These are phyloP conservation scores for Acronicta psi DNA, from an alignment of 2,888 invertebrate genomes.

Conservation along the genomic window DNA sequence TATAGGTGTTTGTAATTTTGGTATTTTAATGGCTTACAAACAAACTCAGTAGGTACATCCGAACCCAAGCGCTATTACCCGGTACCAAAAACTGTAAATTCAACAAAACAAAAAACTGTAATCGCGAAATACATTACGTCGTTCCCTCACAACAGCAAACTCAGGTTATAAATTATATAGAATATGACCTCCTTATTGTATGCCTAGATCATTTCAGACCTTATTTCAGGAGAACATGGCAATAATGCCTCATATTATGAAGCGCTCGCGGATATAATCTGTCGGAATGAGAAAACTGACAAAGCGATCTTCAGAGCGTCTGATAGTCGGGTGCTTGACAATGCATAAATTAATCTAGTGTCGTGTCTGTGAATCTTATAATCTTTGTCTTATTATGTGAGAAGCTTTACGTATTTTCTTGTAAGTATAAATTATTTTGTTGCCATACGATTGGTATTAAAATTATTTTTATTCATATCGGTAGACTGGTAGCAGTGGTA, in stretches of 20 bases:
- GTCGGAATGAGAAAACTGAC: conserved; percentile 53
- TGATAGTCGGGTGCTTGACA: conserved; percentile 41
- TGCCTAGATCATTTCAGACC: conserved; percentile 53
- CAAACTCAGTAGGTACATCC: background rate
- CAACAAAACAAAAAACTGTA: conserved; percentile 35
- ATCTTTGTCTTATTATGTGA: conserved; percentile 18
- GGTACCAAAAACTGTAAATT: conserved; percentile 34
- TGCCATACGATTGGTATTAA: too few relatives aligned
- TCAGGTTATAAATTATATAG: conserved; percentile 62
- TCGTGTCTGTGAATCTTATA: conserved; percentile 24
- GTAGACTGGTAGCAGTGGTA: too few relatives aligned
- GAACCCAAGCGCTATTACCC: background rate
- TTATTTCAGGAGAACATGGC: conserved; percentile 49
- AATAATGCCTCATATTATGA: conserved; percentile 53
- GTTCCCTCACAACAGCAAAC: conserved; percentile 37
- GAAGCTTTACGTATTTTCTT: too few relatives aligned
- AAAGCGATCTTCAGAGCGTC: conserved; percentile 33
- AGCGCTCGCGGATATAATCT: conserved; percentile 46
- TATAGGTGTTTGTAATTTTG: too few relatives aligned
- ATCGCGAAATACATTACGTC: conserved; percentile 44
- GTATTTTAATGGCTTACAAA: background rate
- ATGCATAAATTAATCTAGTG: conserved; percentile 45
- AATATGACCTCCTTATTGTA: conserved; percentile 59
- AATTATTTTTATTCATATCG: too few relatives aligned
- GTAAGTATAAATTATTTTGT: too few relatives aligned